Conservation (phyloP, 2,797 vertebrate species). For the Paedocypris micromegethes region DNA sequence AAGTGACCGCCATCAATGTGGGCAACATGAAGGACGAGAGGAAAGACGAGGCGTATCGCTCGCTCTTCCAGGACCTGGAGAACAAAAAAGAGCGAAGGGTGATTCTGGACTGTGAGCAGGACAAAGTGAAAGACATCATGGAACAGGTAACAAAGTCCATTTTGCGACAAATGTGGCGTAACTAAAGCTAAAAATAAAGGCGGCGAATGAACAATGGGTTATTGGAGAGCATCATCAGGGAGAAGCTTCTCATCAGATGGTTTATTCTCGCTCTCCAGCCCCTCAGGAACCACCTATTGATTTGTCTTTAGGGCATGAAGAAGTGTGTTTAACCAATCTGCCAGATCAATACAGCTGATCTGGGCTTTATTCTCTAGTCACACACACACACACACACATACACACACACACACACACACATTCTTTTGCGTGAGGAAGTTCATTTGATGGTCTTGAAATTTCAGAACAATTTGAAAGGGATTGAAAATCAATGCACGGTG, state of each 20-base stretch:
- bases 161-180: not conserved
- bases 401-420: not conserved
- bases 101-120: conserved; percentile 95
- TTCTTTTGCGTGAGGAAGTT: not conserved
- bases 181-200: not conserved
- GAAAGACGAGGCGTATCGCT: conserved; percentile 96
- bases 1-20: conserved; percentile 98
- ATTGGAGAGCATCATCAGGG: not conserved
- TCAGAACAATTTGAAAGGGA: too few relatives aligned
- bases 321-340: conserved; percentile 51
- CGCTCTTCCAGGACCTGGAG: conserved; percentile 95
- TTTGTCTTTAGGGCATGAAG: conserved; percentile 56
- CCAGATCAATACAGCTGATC: conserved; percentile 44
- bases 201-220: not conserved
- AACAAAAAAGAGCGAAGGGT: conserved; percentile 94
- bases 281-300: conserved; percentile 50
- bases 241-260: conserved; percentile 41
- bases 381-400: conserved; percentile 46
- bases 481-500: too few relatives aligned
- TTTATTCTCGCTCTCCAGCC: conserved; percentile 50
- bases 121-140: conserved; percentile 99
- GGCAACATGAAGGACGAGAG: conserved; percentile 98
- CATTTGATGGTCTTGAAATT: too few relatives aligned
- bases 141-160: conserved; percentile 78
- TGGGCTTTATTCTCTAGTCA: conserved; percentile 38